Percentiles rank a stretch among this genome's conserved stretches.
Evolutionary conservation across 2,113 vertebrate species (phyloP).

Genomic region (Micromys minutus): DNA sequence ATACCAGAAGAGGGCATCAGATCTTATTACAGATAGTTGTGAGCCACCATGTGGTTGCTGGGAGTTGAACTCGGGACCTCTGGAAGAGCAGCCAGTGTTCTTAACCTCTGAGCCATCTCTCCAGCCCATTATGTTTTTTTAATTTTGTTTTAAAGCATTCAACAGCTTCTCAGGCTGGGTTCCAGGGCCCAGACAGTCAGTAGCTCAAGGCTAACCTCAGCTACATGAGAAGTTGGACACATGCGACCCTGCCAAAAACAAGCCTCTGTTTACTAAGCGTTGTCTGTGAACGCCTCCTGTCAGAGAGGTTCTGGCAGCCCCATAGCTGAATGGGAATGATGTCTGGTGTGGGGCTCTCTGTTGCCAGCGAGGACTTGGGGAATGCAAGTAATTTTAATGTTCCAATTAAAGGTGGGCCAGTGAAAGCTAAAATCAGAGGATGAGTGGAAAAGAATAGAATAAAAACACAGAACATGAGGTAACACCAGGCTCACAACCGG

Average conservation of each 20-base stretch:
- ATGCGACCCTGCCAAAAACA: neutral
- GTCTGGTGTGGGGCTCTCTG: neutral
- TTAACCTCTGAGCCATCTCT: too few relatives aligned
- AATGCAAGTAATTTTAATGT: neutral
- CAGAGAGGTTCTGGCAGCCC: neutral
- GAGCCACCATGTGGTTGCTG: too few relatives aligned
- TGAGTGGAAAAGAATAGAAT: too few relatives aligned
- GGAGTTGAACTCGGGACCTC: too few relatives aligned
- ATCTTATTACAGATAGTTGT: too few relatives aligned
- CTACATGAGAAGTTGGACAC: neutral
- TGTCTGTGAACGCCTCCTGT: neutral
- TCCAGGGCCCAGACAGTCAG: neutral
- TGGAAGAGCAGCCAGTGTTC: too few relatives aligned
- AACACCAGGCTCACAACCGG: rapidly evolving
- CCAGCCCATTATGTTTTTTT: too few relatives aligned
- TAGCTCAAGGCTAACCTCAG: neutral
- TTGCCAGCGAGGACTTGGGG: neutral
- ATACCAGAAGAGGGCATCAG: too few relatives aligned
- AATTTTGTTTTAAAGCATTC: neutral
- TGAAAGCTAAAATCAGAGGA: neutral
- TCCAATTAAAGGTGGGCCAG: rapidly evolving
- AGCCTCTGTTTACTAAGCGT: neutral
- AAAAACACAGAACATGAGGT: neutral
- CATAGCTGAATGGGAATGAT: neutral
- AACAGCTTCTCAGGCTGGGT: neutral